A percentile compares a stretch with the other conserved stretches of the same genome.
Evolutionary conservation across 2,113 vertebrate species (phyloP).

Genomic region (Lontra canadensis): DNA sequence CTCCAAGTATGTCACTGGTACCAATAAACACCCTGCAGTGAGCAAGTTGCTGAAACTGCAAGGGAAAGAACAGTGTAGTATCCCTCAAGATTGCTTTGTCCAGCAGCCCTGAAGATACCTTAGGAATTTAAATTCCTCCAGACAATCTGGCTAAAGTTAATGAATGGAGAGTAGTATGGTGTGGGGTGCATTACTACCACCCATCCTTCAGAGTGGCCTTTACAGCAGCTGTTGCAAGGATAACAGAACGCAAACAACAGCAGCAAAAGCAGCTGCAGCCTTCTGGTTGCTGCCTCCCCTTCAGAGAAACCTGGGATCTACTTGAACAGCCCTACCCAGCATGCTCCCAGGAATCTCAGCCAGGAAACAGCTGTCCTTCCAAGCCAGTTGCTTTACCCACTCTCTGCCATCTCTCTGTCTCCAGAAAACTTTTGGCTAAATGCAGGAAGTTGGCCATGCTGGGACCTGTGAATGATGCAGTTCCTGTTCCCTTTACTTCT

Average conservation of each 20-base stretch:
- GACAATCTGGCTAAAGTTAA: slow-evolving; percentile 10
- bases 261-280: slow-evolving; percentile 6
- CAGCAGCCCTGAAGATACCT: not conserved
- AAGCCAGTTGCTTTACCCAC: not conserved
- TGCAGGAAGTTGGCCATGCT: not conserved
- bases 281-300: not conserved
- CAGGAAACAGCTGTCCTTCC: not conserved
- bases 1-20: not conserved
- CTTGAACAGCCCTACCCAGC: not conserved
- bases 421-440: not conserved
- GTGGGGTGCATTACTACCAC: not conserved
- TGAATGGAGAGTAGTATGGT: not conserved
- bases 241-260: slow-evolving; percentile 33
- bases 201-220: not conserved
- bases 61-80: not conserved
- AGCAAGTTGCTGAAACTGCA: not conserved
- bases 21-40: not conserved
- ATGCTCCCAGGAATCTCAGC: not conserved
- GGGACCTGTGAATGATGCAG: not conserved
- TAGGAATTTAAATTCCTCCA: slow-evolving; percentile 1
- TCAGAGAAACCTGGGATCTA: not conserved
- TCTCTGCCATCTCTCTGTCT: not conserved
- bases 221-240: not conserved
- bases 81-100: not conserved
- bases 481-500: not conserved